Base-by-base conservation (phyloP, 2,113 vertebrate species). In the Nerophis lumbriciformis region DNA sequence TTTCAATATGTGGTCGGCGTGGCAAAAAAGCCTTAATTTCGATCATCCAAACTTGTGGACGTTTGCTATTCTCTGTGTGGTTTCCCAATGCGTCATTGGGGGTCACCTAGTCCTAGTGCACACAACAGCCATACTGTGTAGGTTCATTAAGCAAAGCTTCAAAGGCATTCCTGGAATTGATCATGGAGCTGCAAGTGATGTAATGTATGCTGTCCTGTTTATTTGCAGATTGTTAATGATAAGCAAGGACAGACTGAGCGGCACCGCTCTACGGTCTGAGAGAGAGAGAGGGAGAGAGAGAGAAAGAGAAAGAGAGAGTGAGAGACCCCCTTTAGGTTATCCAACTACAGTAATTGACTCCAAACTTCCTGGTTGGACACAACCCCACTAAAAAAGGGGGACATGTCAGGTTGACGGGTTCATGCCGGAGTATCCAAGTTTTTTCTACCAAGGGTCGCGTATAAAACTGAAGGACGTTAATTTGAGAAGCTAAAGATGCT, bases 171-270 rank as follows among this genome's bases (percentile, higher is more conserved):
- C 82, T 85, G 76, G 83, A 88, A 89, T 88, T 85, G 85, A 89
- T 87, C 85, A 88, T 12, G 67, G 84, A 84, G 80, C 77, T 83
- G 85, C 80, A 78, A 88, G 83, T 89, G 87, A 85, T 87, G 84
- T 87, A 85, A 89, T 89, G 84, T 85, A 84, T 87, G 85, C 84
- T 83, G 83, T 84, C 83, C 82, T 89, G 87, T 87, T 88, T 88
- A 89, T 88, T 88, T 88, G 85, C 84, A 89, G 85, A 89, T 89
- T 87, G 87, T 85, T 88, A 88, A 87, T 88, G 85, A 88, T 89
- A 88, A 88, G 84, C 77, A 66, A 71, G 84, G 84, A 83, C 84
- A 88, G 85, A 89, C 87, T 88, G 64, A 76, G 84, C 84, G 87
- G 87, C 87, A 88, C 87, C 85, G 55, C 71, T 74, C 71, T 73